phyloP scores from a whole-genome alignment of 2,113 vertebrate species.

The Cepphus grylle region DNA sequence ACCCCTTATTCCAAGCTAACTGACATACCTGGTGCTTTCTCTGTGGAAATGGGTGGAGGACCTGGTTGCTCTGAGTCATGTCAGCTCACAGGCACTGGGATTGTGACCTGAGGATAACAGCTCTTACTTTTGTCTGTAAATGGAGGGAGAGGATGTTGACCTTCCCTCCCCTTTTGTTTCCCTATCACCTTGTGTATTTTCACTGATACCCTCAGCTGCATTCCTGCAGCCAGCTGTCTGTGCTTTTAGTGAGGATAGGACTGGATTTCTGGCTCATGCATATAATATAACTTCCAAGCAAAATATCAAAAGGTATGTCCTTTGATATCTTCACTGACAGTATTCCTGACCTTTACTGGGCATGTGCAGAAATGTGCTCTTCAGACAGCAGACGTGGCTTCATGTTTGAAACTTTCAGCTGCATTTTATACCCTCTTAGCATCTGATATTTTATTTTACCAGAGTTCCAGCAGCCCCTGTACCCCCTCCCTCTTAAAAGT shows the following conservation, averaged over 20 bases:
- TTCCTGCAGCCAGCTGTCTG: constrained; percentile 29
- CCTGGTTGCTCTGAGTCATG: neutral
- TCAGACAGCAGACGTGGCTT: neutral
- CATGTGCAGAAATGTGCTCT: neutral
- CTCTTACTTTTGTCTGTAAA: neutral
- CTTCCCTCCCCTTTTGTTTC: constrained; percentile 24
- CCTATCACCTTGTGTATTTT: constrained; percentile 20
- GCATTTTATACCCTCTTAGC: neutral
- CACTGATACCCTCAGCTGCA: neutral
- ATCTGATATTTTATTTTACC: neutral
- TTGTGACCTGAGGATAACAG: neutral
- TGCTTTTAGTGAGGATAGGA: constrained; percentile 1
- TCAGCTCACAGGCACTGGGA: neutral
- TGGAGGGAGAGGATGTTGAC: constrained; percentile 12
- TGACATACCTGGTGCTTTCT: neutral
- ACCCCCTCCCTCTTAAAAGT: neutral
- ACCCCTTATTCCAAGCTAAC: neutral
- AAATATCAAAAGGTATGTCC: constrained; percentile 40
- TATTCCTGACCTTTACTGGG: constrained; percentile 15
- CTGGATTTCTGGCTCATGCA: neutral
- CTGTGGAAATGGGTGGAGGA: constrained; percentile 27
- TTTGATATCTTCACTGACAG: constrained; percentile 43
- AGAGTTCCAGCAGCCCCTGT: neutral
- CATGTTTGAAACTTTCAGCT: neutral
- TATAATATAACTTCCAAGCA: constrained; percentile 32